These are phyloP conservation scores for Drosophila rufa DNA, from an alignment of 1,140 invertebrate genomes.

Conservation along the genomic window DNA sequence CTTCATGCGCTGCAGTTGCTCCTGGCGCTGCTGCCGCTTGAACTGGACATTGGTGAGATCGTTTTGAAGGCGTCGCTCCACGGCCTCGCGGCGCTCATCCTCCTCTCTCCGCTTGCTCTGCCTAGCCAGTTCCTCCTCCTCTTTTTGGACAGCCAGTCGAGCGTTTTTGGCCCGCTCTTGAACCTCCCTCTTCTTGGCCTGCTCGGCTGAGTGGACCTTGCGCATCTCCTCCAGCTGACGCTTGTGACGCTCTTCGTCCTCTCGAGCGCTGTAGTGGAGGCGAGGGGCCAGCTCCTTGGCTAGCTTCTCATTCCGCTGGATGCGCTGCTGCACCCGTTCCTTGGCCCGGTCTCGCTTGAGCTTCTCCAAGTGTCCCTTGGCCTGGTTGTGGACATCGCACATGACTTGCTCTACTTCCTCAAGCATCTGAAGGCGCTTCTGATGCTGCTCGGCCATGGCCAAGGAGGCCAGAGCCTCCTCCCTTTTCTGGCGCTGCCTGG, in stretches of 20 bases:
- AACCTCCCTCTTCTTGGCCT: conserved; percentile 42
- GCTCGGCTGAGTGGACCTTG: conserved; percentile 68
- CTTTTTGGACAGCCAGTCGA: conserved; percentile 52
- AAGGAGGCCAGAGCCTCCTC: conserved; percentile 73
- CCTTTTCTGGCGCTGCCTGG: conserved; percentile 47
- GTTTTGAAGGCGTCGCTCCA: conserved; percentile 50
- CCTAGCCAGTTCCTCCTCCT: conserved; percentile 57
- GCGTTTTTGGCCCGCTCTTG: conserved; percentile 41
- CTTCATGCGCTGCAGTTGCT: conserved; percentile 48
- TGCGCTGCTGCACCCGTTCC: conserved; percentile 51
- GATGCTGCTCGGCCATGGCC: conserved; percentile 63
- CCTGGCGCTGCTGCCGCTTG: conserved; percentile 55
- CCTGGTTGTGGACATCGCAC: conserved; percentile 71
- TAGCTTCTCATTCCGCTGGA: conserved; percentile 53
- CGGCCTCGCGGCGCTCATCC: conserved; percentile 30
- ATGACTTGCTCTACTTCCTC: conserved; percentile 68
- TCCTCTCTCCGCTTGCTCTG: conserved; percentile 24
- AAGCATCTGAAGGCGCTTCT: conserved; percentile 58
- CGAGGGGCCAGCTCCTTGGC: conserved; percentile 58
- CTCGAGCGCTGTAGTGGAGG: conserved; percentile 63
- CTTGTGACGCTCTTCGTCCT: conserved; percentile 58
- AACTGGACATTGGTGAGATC: conserved; percentile 61
- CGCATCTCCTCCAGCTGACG: conserved; percentile 64
- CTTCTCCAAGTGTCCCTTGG: conserved; percentile 58
- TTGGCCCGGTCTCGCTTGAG: conserved; percentile 45